phyloP scores from a whole-genome alignment of 2,113 vertebrate genomes.

The Procapra przewalskii region DNA sequence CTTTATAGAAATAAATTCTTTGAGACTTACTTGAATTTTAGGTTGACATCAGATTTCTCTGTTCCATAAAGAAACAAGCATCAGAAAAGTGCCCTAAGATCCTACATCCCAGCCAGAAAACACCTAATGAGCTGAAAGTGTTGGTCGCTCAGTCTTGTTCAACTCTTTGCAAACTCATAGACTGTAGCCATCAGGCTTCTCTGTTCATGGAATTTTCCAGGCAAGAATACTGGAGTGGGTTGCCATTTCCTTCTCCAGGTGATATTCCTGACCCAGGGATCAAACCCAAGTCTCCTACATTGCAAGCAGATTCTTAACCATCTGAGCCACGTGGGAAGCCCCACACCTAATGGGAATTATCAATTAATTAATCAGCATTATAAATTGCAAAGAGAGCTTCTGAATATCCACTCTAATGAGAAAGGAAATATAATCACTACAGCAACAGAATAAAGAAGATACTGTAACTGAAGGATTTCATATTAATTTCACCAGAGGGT shows the following conservation, averaged over 20 bases:
- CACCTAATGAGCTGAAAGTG: not conserved
- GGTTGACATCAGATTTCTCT: not conserved
- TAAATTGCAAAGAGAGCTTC: slow-evolving; percentile 7
- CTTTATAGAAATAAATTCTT: not conserved
- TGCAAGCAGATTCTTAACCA: not conserved
- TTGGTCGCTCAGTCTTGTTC: not conserved
- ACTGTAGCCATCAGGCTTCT: not conserved
- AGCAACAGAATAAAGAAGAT: not conserved
- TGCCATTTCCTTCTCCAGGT: not conserved
- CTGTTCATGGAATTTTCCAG: not conserved
- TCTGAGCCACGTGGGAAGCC: not conserved
- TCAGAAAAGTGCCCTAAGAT: not conserved
- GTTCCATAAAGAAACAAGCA: not conserved
- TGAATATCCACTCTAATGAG: not conserved
- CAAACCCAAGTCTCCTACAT: not conserved
- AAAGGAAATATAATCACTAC: slow-evolving; percentile 13
- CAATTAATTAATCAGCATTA: not conserved
- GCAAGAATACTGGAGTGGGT: not conserved
- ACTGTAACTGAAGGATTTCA: not conserved
- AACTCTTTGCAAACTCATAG: not conserved
- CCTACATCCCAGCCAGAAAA: not conserved
- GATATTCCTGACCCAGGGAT: not conserved
- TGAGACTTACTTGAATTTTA: not conserved
- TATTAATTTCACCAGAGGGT: not conserved
- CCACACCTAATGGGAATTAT: not conserved